phyloP scores from a whole-genome alignment of 2,113 vertebrate species.

The Pyrgilauda ruficollis region DNA sequence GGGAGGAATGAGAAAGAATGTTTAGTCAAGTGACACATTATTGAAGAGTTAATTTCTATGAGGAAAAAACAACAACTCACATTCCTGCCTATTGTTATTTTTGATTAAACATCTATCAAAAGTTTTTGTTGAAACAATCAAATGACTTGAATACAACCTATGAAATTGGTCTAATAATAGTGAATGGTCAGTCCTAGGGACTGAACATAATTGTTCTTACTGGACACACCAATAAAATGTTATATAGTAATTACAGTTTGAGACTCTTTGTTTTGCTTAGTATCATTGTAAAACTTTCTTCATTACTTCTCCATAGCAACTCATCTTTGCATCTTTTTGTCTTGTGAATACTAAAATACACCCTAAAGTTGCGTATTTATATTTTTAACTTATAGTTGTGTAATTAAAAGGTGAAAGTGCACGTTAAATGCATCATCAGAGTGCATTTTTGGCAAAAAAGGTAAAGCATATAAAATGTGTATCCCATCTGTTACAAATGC shows the following conservation, averaged over 20 bases:
- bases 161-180: background rate
- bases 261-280: background rate
- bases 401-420: background rate
- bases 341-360: background rate
- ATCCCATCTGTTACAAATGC: background rate
- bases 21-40: conserved; percentile 19
- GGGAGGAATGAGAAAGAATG: background rate
- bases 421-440: background rate
- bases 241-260: background rate
- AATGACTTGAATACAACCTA: background rate
- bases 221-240: background rate
- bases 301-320: background rate
- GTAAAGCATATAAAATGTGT: background rate
- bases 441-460: background rate
- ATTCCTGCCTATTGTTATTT: background rate
- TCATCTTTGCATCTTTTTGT: background rate
- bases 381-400: background rate
- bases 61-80: background rate
- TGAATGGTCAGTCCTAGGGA: background rate
- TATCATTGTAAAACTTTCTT: background rate
- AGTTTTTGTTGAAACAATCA: background rate
- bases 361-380: background rate
- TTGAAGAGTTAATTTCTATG: background rate
- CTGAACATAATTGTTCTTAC: background rate
- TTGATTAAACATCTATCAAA: background rate